phyloP scores from a whole-genome alignment of 2,113 vertebrate species.

The Prunella himalayana region DNA sequence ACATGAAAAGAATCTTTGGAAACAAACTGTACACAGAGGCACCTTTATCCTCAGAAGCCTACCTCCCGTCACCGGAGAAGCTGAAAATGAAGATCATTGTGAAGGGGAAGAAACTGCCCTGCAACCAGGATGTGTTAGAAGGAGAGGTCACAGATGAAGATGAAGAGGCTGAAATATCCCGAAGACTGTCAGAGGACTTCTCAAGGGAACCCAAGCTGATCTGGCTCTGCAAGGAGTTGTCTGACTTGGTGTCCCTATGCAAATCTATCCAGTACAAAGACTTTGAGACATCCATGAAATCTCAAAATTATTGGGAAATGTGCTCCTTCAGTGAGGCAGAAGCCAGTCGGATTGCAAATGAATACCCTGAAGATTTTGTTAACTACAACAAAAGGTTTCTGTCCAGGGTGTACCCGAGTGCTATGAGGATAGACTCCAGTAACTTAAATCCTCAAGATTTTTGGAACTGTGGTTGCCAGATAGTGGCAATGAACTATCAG shows the following conservation, averaged over 20 bases:
- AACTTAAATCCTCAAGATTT: conserved; percentile 96
- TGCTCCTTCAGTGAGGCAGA: conserved; percentile 93
- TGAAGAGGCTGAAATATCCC: conserved; percentile 88
- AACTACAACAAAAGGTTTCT: conserved; percentile 93
- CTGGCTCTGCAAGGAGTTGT: conserved; percentile 86
- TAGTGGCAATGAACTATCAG: conserved; percentile 97
- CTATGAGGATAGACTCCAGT: conserved; percentile 93
- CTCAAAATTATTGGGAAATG: conserved; percentile 88
- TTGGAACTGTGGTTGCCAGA: conserved; percentile 97
- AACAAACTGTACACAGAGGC: conserved; percentile 83
- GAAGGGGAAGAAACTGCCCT: conserved; percentile 89
- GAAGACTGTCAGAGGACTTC: conserved; percentile 71
- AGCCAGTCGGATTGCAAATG: conserved; percentile 88
- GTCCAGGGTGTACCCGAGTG: conserved; percentile 89
- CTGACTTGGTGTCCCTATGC: conserved; percentile 87
- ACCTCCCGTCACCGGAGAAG: conserved; percentile 90
- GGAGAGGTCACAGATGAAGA: conserved; percentile 96
- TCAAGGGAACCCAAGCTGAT: conserved; percentile 79
- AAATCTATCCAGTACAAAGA: conserved; percentile 83
- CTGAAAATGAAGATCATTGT: conserved; percentile 87
- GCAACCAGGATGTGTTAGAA: conserved; percentile 78
- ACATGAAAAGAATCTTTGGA: conserved; percentile 87
- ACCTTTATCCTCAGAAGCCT: conserved; percentile 73
- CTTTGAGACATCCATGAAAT: conserved; percentile 83
- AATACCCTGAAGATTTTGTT: conserved; percentile 93